Evolutionary conservation across 2,797 vertebrate genomes (phyloP), one percentile per base, ranked within the genome.

Genomic region (Pogonophryne albipinna): DNA sequence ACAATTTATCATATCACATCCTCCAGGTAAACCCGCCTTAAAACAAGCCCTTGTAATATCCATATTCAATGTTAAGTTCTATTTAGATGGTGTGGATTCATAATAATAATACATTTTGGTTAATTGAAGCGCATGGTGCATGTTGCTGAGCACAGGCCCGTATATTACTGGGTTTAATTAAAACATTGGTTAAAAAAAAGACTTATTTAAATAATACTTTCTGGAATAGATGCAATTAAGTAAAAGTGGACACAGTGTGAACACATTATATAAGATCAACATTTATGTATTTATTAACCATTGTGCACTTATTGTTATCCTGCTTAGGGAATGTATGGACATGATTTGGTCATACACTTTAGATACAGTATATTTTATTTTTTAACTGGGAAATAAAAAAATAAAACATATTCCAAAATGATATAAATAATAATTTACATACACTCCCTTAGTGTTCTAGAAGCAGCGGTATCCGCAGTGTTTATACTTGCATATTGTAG

Each of bases 41-140:
- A 27, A 27, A 27, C 27, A 27, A 27, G 38, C 9, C 34, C 23
- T 45, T 13, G 23, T 27, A 3, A 1, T 16, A 4, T 41, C 50
- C 65, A 65, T 62, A 50, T 65, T 60, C 41, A 74, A 23, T 46
- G n/a, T 52, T 66, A 38, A 3, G 46, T 66, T 76, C 56, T 56
- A 41, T 62, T 51, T 66, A 44, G 31, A 38, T 61, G 60, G 47
- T 53, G 27, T 38, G 44, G 23, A 3, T 66, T 27, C 4, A 27
- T 27, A 27, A 27, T 27, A 27, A 27, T 27, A 27, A 27, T 27
- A 27, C 27, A 27, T 27, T 27, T 27, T 66, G 47, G 70, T 71
- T 47, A 74, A 49, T 31, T 45, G n/a, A 66, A 47, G 27, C 19
- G 60, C 27, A 41, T 49, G 65, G 27, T 27, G 60, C 27, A 41